Conservation (phyloP, 2,888 invertebrate species). For the Caenorhabditis sulstoni region DNA sequence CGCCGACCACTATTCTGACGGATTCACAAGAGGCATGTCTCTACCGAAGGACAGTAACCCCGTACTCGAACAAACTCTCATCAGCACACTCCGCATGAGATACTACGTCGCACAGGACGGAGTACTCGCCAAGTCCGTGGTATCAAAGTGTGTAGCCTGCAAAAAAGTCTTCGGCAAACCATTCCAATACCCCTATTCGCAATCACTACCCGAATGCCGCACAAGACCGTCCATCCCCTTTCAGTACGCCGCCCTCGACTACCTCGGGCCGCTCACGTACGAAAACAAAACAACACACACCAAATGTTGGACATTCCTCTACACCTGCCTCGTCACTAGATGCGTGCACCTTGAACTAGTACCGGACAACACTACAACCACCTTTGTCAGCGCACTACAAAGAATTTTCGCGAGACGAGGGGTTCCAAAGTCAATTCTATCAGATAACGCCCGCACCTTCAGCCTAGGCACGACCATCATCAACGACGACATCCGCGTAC, state of each 20-base stretch:
- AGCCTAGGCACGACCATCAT: conserved; percentile 5
- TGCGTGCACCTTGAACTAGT: conserved; percentile 81
- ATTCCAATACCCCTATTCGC: background rate
- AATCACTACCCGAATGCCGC: conserved; percentile 75
- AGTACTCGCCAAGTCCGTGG: background rate
- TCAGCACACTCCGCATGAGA: background rate
- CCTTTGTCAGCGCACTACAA: conserved; percentile 23
- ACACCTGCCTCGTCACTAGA: conserved; percentile 81
- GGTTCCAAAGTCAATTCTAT: conserved; percentile 72
- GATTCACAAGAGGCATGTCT: too few relatives aligned
- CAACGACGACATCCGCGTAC: background rate
- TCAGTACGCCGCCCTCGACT: conserved; percentile 78
- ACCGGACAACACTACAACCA: conserved; percentile 75
- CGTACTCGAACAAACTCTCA: background rate
- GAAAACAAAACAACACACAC: conserved; percentile 64
- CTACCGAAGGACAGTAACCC: background rate
- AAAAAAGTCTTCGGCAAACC: background rate
- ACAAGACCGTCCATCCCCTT: conserved; percentile 73
- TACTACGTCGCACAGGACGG: conserved; percentile 3
- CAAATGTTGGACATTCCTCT: conserved; percentile 79
- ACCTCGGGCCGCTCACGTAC: conserved; percentile 81
- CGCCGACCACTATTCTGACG: background rate
- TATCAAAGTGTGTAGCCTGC: background rate
- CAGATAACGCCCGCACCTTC: conserved; percentile 82
- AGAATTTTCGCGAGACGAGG: conserved; percentile 80